Evolutionary conservation across 2,113 vertebrate species (phyloP), one percentile per base, ranked within the genome.

Genomic region (Pterophyllum scalare): DNA sequence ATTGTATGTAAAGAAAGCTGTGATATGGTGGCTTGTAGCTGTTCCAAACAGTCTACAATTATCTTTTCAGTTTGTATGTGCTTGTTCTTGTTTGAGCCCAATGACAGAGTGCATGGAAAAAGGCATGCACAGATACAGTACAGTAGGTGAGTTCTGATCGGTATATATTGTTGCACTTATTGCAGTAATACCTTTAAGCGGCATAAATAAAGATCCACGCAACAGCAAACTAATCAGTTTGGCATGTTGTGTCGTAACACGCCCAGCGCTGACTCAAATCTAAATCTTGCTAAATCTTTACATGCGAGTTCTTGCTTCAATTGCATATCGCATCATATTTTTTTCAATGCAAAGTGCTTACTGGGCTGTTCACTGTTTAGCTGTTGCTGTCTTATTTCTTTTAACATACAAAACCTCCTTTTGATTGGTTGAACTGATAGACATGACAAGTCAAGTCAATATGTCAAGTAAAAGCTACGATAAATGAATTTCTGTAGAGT

Each of bases 31-130:
- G 79, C 67, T 88, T 57, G 43, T 8, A 70, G 65, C 2, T 72
- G 79, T 35, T 75, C 54, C 62, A 64, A 61, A 31, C 33, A 58
- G 62, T 57, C 67, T 81, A 24, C 76, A 81, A 83, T 86, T 70
- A 70, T 84, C 58, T 49, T 75, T 77, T 75, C 64, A 72, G 57
- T 87, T 65, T 67, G 75, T 81, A 40, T 24, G 76, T 65, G n/a
- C 52, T 12, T 12, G 0, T 85, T 79, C 52, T 12, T 12, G 0
- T 85, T 79, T 81, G 12, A 84, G 70, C 58, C 72, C 22, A 17
- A 22, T 75, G 57, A 77, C 70, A 77, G 59, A 75, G 40, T 22
- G 33, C 64, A 58, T 72, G 59, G 31, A 80, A 75, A 62, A 72
- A 72, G 20, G 28, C 24, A 31, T 46, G 24, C 43, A 13, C 24